phyloP scores from a whole-genome alignment of 2,113 vertebrate species.

The Paralichthys olivaceus region DNA sequence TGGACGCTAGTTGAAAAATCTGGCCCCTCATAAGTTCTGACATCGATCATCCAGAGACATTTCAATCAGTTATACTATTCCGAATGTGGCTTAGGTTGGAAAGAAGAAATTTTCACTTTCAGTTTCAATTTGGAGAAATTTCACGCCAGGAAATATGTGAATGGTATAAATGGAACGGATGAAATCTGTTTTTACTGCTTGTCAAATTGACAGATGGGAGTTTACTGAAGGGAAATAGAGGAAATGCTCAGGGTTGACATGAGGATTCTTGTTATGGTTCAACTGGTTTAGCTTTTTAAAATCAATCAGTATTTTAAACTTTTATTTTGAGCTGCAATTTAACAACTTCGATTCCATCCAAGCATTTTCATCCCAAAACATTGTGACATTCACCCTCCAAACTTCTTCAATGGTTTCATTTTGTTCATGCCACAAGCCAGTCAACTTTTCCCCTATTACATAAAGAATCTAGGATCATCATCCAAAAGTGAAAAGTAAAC shows the following conservation, averaged over 20 bases:
- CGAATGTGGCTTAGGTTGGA: conserved; percentile 5
- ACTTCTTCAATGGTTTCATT: no score
- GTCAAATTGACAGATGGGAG: neutral
- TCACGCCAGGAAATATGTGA: conserved; percentile 11
- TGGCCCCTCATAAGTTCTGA: conserved; percentile 12
- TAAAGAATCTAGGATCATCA: no score
- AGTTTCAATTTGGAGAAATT: conserved; percentile 11
- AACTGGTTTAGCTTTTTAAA: no score
- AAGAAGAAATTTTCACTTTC: conserved; percentile 1
- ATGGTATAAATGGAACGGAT: neutral
- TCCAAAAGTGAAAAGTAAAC: no score
- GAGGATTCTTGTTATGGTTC: neutral
- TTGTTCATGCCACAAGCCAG: no score
- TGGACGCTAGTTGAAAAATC: conserved; percentile 52
- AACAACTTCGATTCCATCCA: neutral
- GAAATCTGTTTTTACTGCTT: conserved; percentile 3
- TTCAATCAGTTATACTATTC: conserved; percentile 13
- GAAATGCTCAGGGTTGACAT: neutral
- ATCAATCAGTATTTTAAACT: neutral
- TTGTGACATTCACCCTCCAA: no score
- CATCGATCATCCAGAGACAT: neutral
- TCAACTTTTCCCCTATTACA: no score
- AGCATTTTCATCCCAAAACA: neutral
- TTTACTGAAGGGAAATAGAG: neutral
- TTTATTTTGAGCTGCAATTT: neutral